These are phyloP conservation scores for Burhinus oedicnemus DNA, from an alignment of 2,113 vertebrate species.

Conservation along the genomic window DNA sequence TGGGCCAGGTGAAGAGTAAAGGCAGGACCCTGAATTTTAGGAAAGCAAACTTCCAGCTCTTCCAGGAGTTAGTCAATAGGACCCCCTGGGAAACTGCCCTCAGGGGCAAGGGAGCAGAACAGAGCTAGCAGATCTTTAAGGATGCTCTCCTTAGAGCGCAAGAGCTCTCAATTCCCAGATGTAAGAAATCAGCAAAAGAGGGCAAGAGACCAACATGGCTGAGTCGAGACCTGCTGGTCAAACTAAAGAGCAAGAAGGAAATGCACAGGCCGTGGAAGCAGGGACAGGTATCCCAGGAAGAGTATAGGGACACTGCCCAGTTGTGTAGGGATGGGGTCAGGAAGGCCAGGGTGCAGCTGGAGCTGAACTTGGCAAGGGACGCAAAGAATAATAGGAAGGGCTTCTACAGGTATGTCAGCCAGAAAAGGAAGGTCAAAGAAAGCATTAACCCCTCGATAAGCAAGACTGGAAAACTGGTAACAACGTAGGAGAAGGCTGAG, in stretches of 20 bases:
- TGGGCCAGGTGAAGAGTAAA: background rate
- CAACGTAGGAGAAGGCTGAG: background rate
- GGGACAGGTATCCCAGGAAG: background rate
- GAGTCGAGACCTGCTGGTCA: background rate
- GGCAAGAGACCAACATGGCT: background rate
- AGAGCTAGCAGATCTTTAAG: background rate
- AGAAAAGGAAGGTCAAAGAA: background rate
- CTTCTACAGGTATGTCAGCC: background rate
- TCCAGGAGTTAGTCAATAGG: background rate
- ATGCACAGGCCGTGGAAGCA: background rate
- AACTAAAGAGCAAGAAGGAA: background rate
- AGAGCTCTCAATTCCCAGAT: background rate
- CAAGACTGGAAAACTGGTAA: background rate
- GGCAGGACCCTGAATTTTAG: background rate
- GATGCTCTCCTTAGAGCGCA: background rate
- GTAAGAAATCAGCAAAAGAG: background rate
- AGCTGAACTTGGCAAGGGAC: background rate
- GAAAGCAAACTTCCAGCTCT: background rate
- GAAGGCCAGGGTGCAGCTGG: background rate
- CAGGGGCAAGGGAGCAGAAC: background rate
- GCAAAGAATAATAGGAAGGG: background rate
- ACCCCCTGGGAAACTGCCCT: background rate
- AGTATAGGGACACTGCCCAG: fast-evolving
- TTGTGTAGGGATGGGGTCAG: background rate
- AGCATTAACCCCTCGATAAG: fast-evolving